Conservation (phyloP, 2,888 invertebrate genomes). For the Cotesia congregata region DNA sequence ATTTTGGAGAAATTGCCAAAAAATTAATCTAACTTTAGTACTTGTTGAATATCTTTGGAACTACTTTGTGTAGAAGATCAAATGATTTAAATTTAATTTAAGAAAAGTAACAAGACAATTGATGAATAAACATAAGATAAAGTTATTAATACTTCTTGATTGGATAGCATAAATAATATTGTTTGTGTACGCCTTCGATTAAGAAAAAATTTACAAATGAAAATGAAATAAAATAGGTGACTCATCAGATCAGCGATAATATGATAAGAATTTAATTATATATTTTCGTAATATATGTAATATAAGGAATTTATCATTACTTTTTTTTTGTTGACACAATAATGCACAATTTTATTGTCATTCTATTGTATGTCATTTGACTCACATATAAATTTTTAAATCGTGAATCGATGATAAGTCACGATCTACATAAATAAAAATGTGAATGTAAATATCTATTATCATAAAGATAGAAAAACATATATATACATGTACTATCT, state of each 20-base stretch:
- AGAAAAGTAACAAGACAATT: too few species aligned
- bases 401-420: conserved; percentile 10
- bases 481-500: background rate
- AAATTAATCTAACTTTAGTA: too few species aligned
- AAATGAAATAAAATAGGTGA: background rate
- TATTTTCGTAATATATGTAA: background rate
- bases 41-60: too few species aligned
- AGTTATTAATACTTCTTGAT: too few species aligned
- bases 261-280: background rate
- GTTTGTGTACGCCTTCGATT: too few species aligned
- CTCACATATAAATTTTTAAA: conserved; percentile 9
- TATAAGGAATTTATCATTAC: background rate
- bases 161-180: too few species aligned
- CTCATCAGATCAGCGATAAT: background rate
- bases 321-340: background rate
- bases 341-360: background rate
- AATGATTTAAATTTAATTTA: too few species aligned
- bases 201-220: too few species aligned
- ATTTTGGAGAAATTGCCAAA: too few species aligned
- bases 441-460: background rate
- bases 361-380: conserved; percentile 7
- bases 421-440: conserved; percentile 17
- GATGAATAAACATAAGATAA: too few species aligned
- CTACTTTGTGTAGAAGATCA: too few species aligned
- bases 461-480: background rate